Base-by-base conservation (phyloP, 2,797 vertebrate genomes). In the Scleropages formosus region DNA sequence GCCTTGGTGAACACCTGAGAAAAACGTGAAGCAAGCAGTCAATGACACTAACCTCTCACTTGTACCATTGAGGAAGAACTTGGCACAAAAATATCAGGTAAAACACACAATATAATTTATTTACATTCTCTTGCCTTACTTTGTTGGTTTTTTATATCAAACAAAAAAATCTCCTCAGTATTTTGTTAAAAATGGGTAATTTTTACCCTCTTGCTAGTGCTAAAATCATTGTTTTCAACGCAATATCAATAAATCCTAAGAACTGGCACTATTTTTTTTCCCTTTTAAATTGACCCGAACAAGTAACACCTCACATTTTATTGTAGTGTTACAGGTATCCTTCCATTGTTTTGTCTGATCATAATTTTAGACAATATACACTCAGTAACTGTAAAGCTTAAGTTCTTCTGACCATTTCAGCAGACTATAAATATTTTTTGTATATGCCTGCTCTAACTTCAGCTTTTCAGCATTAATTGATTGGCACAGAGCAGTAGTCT, bases 81-180 rank as follows among this genome's bases (percentile, higher is more conserved):
- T 58, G 51, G 49, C 16, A 31, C 51, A 71, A 58, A 58, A 22
- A 26, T 31, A 71, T 39, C 31, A n/a, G n/a, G 27, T 56, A 16
- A n/a, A 24, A 39, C 27, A 56, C 18, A 56, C 53, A 18, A 3
- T 71, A 58, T 71, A 11, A 22, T 39, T 58, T 11, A 69, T 18
- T 20, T 69, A 53, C 67, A 53, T 69, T 69, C 47, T 69, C 22
- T 51, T 69, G 22, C 22, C 24, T 69, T 69, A 67, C 49, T 69
- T 46, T 27, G 49, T 49, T 26, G 51, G 24, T 46, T 69, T 69
- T 44, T n/a, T n/a, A n/a, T n/a, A n/a, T n/a, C n/a, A n/a, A n/a
- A n/a, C n/a, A n/a, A n/a, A n/a, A n/a, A 51, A 22, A 51, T 68
- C 49, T 26, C 26, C 13, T 39, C 49, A 51, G 8, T 10, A 51